Conservation (phyloP, 2,797 vertebrate species). For the Chloroceryle amazona region DNA sequence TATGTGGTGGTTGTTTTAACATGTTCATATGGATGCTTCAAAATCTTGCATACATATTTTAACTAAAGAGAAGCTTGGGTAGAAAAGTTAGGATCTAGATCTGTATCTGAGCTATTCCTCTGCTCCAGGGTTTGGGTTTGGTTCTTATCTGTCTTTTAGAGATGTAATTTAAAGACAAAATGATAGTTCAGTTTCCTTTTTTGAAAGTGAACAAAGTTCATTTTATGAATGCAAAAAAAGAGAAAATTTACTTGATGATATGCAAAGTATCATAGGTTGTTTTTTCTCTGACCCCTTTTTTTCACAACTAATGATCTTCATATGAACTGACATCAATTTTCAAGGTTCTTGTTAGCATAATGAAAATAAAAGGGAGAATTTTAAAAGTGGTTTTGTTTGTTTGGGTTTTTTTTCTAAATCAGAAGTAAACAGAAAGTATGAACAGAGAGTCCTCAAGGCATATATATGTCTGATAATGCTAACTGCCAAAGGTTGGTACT, state of each 20-base stretch:
- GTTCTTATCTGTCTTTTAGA: constrained; percentile 57
- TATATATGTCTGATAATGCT: neutral
- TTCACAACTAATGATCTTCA: constrained; percentile 31
- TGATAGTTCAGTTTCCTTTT: constrained; percentile 56
- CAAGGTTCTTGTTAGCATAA: constrained; percentile 40
- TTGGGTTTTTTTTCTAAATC: constrained; percentile 43
- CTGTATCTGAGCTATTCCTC: constrained; percentile 48
- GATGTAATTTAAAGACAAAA: constrained; percentile 71
- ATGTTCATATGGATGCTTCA: constrained; percentile 56
- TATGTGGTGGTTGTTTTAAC: constrained; percentile 63
- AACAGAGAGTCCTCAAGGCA: neutral
- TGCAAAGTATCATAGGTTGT: constrained; percentile 3
- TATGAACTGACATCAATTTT: constrained; percentile 52
- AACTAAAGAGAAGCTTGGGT: constrained; percentile 49
- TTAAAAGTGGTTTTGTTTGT: neutral
- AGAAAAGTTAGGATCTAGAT: constrained; percentile 56
- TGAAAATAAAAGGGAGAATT: constrained; percentile 38
- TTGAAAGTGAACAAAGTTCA: constrained; percentile 64
- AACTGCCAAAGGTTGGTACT: neutral
- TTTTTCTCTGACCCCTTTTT: constrained; percentile 28
- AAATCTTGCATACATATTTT: constrained; percentile 57
- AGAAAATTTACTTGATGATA: constrained; percentile 22
- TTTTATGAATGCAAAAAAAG: constrained; percentile 34
- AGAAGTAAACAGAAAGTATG: constrained; percentile 1
- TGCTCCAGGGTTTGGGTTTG: constrained; percentile 62